A percentile compares a stretch with the other conserved stretches of the same genome.
These are phyloP conservation scores for Callospermophilus lateralis DNA, from an alignment of 2,113 vertebrate genomes.

Conservation along the genomic window DNA sequence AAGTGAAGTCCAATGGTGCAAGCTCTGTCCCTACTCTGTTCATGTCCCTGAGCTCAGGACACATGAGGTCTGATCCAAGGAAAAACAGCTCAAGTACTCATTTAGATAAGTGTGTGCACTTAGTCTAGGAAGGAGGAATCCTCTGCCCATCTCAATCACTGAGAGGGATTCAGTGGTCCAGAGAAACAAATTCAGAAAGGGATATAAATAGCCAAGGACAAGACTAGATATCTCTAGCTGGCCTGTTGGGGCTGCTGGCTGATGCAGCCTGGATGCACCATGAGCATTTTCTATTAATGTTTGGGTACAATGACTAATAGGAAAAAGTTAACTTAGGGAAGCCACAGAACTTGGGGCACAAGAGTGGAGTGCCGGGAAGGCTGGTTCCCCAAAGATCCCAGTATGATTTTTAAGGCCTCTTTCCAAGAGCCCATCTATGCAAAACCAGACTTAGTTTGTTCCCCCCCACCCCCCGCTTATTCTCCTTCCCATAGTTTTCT, in stretches of 20 bases:
- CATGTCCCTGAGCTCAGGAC: not conserved
- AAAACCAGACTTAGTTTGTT: not conserved
- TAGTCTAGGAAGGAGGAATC: not conserved
- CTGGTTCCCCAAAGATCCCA: not conserved
- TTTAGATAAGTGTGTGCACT: not conserved
- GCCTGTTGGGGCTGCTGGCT: not conserved
- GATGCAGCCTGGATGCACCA: not conserved
- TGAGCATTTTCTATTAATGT: not conserved
- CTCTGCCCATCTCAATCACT: not conserved
- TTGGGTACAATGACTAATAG: too few relatives aligned
- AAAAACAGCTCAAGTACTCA: not conserved
- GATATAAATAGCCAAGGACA: not conserved
- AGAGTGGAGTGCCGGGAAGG: not conserved
- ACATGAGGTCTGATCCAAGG: not conserved
- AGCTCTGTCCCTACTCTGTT: not conserved
- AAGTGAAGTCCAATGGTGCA: not conserved
- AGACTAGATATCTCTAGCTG: not conserved
- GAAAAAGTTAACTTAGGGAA: not conserved
- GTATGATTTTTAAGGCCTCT: not conserved
- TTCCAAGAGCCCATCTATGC: not conserved
- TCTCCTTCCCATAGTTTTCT: not conserved
- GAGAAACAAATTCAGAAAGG: not conserved
- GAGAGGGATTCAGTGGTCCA: not conserved
- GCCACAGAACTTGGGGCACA: not conserved
- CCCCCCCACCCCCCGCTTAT: too few relatives aligned